Evolutionary conservation across 2,888 invertebrate genomes (phyloP), one percentile per base, ranked within the genome.

Genomic region (Pantelozetes paolii): DNA sequence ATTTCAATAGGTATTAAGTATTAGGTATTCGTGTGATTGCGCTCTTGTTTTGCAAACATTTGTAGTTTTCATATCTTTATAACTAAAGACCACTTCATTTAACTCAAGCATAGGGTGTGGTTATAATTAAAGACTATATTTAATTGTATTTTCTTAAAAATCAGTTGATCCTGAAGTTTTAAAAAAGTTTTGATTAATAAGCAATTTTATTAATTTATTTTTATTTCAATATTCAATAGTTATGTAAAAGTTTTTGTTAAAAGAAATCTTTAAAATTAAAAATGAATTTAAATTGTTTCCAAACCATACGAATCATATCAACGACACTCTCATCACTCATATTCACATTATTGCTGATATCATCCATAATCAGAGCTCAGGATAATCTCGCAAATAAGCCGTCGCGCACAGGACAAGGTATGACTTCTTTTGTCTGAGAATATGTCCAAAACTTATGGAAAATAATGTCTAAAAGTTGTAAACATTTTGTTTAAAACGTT

Each of bases 21-120:
- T 62, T 32, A 62, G 62, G 67, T 67, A 67, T 67, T 64, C n/a
- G n/a, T 36, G 67, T 67, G 67, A 67, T 67, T 67, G 67, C 67
- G 67, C 67, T 67, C 23, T 36, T 20, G 20, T 40, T 40, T 40
- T 40, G 67, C 42, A 67, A 67, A 62, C 36, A 36, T n/a, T 32
- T 26, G 23, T 57, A 28, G 15, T 59, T 59, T 30, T 18, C 67
- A 67, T 32, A 23, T 40, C 36, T 67, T 67, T 42, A 67, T 36
- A 67, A 40, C 36, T 36, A 36, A 62, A 67, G 40, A 40, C 15
- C 67, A 67, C 36, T 40, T 67, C 67, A 67, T 67, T 67, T 67
- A 67, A 67, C 23, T 67, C 67, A 40, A 40, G 18, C 67, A 67
- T 67, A 67, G 67, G 67, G 67, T 67, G 67, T 67, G 67, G 67